A percentile compares a stretch with the other conserved stretches of the same genome.
Conservation (phyloP, 2,113 vertebrate genomes). For the Archocentrus centrarchus region DNA sequence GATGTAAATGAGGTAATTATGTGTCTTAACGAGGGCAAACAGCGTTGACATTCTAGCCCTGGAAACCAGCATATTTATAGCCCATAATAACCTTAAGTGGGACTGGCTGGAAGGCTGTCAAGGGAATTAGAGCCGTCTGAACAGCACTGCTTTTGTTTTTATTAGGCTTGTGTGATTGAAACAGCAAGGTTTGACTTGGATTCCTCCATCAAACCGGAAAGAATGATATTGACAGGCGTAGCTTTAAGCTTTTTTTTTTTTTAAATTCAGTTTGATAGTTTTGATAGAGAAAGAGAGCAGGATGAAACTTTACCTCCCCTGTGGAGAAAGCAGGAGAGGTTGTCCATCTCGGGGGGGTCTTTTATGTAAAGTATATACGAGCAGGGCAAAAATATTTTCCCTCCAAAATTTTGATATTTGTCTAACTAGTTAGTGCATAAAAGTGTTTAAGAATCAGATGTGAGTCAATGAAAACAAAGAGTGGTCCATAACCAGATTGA, state of each 20-base stretch:
- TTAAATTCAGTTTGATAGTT: neutral
- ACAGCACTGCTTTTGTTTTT: slow-evolving; percentile 70
- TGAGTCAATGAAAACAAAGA: slow-evolving; percentile 60
- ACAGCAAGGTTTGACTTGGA: slow-evolving; percentile 58
- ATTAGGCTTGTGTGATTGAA: slow-evolving; percentile 47
- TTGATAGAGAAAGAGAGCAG: slow-evolving; percentile 12
- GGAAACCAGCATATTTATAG: slow-evolving; percentile 81
- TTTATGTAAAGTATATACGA: slow-evolving; percentile 18
- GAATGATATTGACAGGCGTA: slow-evolving; percentile 29
- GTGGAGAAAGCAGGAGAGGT: slow-evolving; percentile 19
- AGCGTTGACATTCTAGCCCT: slow-evolving; percentile 71
- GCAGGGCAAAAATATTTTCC: slow-evolving; percentile 36
- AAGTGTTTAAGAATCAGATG: slow-evolving; percentile 42
- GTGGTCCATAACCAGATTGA: slow-evolving; percentile 34
- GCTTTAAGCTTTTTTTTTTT: neutral
- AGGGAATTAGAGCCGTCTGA: slow-evolving; percentile 75
- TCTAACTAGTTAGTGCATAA: slow-evolving; percentile 52
- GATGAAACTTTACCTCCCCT: slow-evolving; percentile 28
- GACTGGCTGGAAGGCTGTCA: slow-evolving; percentile 70
- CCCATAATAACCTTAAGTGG: slow-evolving; percentile 82
- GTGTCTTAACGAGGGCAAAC: slow-evolving; percentile 80
- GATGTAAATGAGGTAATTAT: slow-evolving; percentile 86
- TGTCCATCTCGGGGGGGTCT: neutral
- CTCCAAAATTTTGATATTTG: slow-evolving; percentile 49
- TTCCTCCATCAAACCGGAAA: slow-evolving; percentile 34